These are phyloP conservation scores for Lutjanus erythropterus DNA, from an alignment of 2,113 vertebrate genomes.

Conservation along the genomic window DNA sequence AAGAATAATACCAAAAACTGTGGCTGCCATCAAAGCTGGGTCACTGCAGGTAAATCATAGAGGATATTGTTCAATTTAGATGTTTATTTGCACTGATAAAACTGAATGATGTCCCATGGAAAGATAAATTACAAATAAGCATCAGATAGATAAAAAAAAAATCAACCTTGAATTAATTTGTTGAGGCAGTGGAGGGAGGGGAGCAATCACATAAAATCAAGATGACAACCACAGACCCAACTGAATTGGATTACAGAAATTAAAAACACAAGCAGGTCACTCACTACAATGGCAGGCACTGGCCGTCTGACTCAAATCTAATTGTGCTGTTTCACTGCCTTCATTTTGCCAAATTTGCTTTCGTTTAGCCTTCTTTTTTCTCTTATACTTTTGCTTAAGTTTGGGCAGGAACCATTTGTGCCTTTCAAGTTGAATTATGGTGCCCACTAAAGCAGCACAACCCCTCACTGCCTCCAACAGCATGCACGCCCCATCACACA, in stretches of 20 bases:
- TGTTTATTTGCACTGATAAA: conserved; percentile 8
- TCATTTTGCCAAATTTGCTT: conserved; percentile 32
- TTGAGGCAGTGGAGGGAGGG: neutral
- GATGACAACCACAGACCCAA: conserved; percentile 6
- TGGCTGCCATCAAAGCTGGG: neutral
- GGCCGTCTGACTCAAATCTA: conserved; percentile 7
- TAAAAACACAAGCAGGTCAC: conserved; percentile 37
- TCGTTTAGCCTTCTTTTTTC: neutral
- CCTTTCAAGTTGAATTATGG: conserved; percentile 61
- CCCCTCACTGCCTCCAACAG: conserved; percentile 20
- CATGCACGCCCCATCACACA: conserved; percentile 24
- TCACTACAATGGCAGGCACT: neutral
- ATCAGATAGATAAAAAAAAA: neutral
- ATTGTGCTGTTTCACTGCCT: conserved; percentile 33
- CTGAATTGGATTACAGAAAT: conserved; percentile 33
- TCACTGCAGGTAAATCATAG: neutral
- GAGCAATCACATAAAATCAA: conserved; percentile 11
- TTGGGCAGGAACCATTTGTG: conserved; percentile 39
- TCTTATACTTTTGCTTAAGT: conserved; percentile 3
- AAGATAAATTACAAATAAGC: neutral
- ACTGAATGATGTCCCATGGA: neutral
- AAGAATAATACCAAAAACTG: neutral
- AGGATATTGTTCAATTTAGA: conserved; percentile 11
- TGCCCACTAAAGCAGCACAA: conserved; percentile 28
- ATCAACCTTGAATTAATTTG: conserved; percentile 10